Evolutionary conservation across 2,113 vertebrate species (phyloP).

Genomic region (Petaurus breviceps): DNA sequence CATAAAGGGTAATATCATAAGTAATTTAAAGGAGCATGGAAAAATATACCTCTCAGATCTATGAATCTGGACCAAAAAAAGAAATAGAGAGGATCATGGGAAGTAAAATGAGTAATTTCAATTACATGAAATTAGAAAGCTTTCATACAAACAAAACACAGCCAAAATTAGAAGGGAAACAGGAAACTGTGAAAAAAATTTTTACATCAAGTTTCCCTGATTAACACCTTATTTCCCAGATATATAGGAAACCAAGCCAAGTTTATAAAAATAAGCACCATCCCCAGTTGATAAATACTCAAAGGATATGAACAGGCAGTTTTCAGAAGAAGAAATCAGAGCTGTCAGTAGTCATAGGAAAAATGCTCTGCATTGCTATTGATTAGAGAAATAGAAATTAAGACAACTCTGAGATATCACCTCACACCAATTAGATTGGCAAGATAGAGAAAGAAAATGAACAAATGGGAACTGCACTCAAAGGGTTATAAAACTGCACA

Average conservation of each 20-base stretch:
- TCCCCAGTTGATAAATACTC: not conserved
- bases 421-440: not conserved
- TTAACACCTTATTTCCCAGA: not conserved
- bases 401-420: not conserved
- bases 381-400: not conserved
- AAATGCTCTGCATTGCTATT: not conserved
- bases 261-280: not conserved
- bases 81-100: not conserved
- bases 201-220: not conserved
- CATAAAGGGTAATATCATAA: not conserved
- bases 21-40: not conserved
- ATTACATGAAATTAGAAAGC: not conserved
- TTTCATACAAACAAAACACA: not conserved
- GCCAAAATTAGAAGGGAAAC: not conserved
- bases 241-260: not conserved
- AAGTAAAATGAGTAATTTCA: not conserved
- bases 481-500: too few relatives aligned
- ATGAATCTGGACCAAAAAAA: not conserved
- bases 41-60: too few relatives aligned
- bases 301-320: not conserved
- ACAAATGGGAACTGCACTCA: not conserved
- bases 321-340: too few relatives aligned
- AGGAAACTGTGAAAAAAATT: not conserved
- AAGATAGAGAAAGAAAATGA: not conserved
- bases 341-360: not conserved